phyloP scores from a whole-genome alignment of 2,888 invertebrate genomes.

The Oegoconia quadripuncta region DNA sequence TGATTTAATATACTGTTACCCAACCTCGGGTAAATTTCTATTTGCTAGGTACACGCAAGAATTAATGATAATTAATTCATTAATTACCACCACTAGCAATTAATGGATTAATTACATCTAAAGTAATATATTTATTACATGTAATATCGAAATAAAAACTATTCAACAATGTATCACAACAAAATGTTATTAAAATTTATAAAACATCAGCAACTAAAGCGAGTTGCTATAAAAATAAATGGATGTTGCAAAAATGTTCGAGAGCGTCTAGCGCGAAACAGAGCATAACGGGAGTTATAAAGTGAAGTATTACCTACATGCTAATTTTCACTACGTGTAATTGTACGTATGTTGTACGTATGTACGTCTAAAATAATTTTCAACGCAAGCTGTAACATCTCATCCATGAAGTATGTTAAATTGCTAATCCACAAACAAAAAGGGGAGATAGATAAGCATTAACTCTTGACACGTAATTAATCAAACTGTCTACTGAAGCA shows the following conservation, averaged over 20 bases:
- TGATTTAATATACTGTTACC: conserved; percentile 10
- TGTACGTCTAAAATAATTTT: conserved; percentile 58
- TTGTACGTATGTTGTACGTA: conserved; percentile 43
- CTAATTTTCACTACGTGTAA: conserved; percentile 68
- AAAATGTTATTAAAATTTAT: conserved; percentile 22
- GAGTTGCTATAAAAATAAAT: conserved; percentile 60
- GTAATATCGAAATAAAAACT: conserved; percentile 4
- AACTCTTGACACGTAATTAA: conserved; percentile 44
- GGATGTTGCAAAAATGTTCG: conserved; percentile 67
- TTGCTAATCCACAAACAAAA: conserved; percentile 41
- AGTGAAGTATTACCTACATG: conserved; percentile 69
- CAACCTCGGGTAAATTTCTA: conserved; percentile 3
- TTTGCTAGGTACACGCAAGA: not conserved
- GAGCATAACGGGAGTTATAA: conserved; percentile 71
- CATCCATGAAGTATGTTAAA: conserved; percentile 57
- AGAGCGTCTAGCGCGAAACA: conserved; percentile 63
- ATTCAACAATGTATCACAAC: conserved; percentile 23
- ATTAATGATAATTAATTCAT: no score
- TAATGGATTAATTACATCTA: not conserved
- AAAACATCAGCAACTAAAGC: conserved; percentile 51
- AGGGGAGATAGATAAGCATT: conserved; percentile 31
- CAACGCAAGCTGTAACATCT: conserved; percentile 58
- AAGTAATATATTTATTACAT: not conserved
- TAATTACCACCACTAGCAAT: not conserved
- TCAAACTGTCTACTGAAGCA: conserved; percentile 43